phyloP scores from a whole-genome alignment of 2,888 invertebrate species.

The Conchocele bisecta region DNA sequence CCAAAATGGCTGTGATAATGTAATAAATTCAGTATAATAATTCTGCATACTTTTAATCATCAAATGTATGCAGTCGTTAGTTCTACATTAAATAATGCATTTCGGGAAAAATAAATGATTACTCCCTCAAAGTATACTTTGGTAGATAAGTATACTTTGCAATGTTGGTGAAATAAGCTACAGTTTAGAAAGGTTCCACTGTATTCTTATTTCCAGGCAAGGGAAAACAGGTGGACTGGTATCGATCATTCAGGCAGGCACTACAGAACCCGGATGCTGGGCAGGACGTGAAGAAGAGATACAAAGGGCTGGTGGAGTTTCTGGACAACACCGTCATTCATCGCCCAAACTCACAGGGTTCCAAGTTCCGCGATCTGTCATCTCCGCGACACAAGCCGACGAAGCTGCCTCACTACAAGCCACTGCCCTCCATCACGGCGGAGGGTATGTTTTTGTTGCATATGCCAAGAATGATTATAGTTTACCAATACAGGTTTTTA shows the following conservation, averaged over 20 bases:
- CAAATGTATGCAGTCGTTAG: too few species aligned
- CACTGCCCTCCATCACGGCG: slow-evolving; percentile 69
- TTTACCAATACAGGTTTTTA: too few species aligned
- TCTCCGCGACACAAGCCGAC: slow-evolving; percentile 26
- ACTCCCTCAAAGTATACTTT: too few species aligned
- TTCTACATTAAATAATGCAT: too few species aligned
- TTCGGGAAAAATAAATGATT: too few species aligned
- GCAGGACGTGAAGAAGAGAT: slow-evolving; percentile 67
- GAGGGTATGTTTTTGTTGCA: slow-evolving; percentile 1
- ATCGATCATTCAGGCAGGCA: slow-evolving; percentile 73
- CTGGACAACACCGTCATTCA: slow-evolving; percentile 80
- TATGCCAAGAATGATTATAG: too few species aligned
- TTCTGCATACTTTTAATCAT: too few species aligned
- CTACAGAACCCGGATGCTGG: slow-evolving; percentile 72
- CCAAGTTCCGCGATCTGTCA: slow-evolving; percentile 63
- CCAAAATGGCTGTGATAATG: too few species aligned
- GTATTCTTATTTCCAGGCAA: slow-evolving; percentile 62
- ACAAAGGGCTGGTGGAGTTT: slow-evolving; percentile 75
- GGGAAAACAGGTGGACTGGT: slow-evolving; percentile 75
- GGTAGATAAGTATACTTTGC: too few species aligned
- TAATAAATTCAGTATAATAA: too few species aligned
- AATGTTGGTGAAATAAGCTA: too few species aligned
- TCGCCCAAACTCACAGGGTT: slow-evolving; percentile 70
- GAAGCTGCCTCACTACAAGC: slow-evolving; percentile 69
- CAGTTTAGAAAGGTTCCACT: too few species aligned